Evolutionary conservation across 2,888 invertebrate genomes (phyloP).

Genomic region (Zootermopsis nevadensis): DNA sequence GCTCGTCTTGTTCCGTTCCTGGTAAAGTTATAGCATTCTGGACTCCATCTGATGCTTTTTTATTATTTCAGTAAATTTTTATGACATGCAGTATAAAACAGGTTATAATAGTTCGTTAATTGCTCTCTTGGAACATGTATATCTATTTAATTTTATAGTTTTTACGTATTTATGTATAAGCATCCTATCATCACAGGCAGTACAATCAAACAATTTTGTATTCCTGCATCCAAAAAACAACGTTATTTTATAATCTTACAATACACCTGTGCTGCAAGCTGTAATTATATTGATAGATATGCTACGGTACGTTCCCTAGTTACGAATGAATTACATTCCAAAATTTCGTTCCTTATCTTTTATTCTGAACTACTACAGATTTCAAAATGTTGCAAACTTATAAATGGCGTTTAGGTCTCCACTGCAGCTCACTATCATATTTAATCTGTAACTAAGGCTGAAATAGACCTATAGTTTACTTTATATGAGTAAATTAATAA

Average conservation of each 20-base stretch:
- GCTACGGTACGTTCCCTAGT: too few relatives aligned
- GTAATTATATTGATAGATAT: not conserved
- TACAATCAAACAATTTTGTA: conserved; percentile 22
- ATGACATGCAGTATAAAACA: conserved; percentile 25
- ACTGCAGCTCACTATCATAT: too few relatives aligned
- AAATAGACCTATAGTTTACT: too few relatives aligned
- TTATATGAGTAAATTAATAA: too few relatives aligned
- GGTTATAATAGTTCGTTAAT: conserved; percentile 18
- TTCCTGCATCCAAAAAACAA: not conserved
- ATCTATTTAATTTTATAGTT: conserved; percentile 51
- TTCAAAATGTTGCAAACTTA: too few relatives aligned
- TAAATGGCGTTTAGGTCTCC: too few relatives aligned
- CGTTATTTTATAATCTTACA: too few relatives aligned
- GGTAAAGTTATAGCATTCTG: conserved; percentile 22
- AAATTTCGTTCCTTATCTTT: too few relatives aligned
- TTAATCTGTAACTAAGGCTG: too few relatives aligned
- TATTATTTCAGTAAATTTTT: conserved; percentile 24
- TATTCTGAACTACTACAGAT: too few relatives aligned
- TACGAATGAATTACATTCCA: too few relatives aligned
- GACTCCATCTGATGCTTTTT: conserved; percentile 11
- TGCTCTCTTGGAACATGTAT: conserved; percentile 47
- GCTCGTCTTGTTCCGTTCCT: conserved; percentile 7
- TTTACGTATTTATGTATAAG: conserved; percentile 40
- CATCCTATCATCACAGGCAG: not conserved
- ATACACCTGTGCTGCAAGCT: too few relatives aligned